Conservation (phyloP, 2,113 vertebrate species). For the Campylomormyrus tamandua region DNA sequence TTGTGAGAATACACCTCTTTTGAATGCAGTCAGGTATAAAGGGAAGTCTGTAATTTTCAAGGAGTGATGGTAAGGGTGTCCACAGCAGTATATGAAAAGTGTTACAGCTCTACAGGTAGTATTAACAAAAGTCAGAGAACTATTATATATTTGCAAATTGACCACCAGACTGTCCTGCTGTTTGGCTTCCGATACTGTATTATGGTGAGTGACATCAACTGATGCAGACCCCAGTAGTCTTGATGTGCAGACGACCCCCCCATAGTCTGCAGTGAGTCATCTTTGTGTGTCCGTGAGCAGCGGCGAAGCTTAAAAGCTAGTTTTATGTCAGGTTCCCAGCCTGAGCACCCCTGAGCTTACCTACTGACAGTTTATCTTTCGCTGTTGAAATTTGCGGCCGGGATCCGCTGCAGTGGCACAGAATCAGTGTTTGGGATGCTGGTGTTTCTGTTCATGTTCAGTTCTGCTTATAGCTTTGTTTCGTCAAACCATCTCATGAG, state of each 20-base stretch:
- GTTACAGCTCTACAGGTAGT: neutral
- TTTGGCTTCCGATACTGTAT: neutral
- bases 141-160: neutral
- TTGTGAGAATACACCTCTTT: neutral
- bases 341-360: neutral
- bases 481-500: neutral
- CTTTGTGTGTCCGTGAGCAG: neutral
- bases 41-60: slow-evolving; percentile 14
- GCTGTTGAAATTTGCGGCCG: neutral
- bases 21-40: slow-evolving; percentile 5
- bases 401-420: neutral
- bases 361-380: neutral
- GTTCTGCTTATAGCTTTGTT: neutral
- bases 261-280: neutral
- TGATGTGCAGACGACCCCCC: neutral
- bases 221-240: neutral
- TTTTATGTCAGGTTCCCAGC: neutral
- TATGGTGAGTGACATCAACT: neutral
- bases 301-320: neutral
- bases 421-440: neutral
- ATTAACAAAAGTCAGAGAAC: neutral
- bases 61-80: neutral
- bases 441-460: neutral
- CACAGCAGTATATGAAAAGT: slow-evolving; percentile 5
- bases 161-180: neutral